These are phyloP conservation scores for Ranitomeya imitator DNA, from an alignment of 2,113 vertebrate genomes.

Conservation along the genomic window DNA sequence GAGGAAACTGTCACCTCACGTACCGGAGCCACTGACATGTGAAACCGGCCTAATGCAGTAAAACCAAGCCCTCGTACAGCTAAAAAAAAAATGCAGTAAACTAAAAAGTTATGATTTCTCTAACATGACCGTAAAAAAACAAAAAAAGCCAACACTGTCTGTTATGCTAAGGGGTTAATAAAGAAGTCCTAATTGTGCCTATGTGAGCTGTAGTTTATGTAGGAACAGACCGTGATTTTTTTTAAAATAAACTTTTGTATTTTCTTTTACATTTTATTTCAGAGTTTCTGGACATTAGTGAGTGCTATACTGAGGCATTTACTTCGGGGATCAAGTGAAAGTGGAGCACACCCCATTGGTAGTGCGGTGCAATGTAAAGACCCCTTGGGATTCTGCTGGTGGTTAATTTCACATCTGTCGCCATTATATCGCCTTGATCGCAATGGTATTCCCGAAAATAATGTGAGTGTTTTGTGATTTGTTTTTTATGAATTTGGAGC, in stretches of 20 bases:
- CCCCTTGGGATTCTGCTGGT: constrained; percentile 89
- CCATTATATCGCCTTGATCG: constrained; percentile 80
- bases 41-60: too few relatives aligned
- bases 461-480: constrained; percentile 69
- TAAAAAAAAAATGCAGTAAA: too few relatives aligned
- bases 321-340: constrained; percentile 64
- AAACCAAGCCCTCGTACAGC: too few relatives aligned
- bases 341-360: constrained; percentile 59
- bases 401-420: constrained; percentile 86
- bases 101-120: too few relatives aligned
- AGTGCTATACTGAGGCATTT: constrained; percentile 76
- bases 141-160: too few relatives aligned
- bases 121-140: too few relatives aligned
- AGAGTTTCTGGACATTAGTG: constrained; percentile 91
- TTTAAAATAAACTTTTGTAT: constrained; percentile 26
- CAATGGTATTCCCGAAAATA: constrained; percentile 77
- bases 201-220: not conserved
- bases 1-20: too few relatives aligned
- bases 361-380: constrained; percentile 80
- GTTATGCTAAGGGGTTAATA: too few relatives aligned
- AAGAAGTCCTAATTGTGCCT: constrained; percentile 1
- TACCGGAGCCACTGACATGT: too few relatives aligned
- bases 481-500: too few relatives aligned
- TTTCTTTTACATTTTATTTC: constrained; percentile 52
- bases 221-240: not conserved